Conservation (phyloP, 2,797 vertebrate species). For the Phoebastria nigripes region DNA sequence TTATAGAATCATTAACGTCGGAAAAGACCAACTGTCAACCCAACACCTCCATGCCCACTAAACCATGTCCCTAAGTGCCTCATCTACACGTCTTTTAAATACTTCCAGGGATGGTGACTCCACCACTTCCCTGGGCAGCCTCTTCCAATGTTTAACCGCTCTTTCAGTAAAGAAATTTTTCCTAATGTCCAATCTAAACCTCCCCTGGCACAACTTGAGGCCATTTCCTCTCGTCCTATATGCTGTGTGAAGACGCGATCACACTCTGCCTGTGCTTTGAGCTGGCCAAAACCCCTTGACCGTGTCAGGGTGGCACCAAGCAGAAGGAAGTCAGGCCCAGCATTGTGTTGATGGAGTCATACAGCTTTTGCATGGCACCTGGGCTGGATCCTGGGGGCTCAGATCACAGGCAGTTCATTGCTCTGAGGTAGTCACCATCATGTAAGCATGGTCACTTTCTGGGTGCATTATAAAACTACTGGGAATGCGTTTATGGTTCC, state of each 20-base stretch:
- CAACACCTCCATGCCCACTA: too few species aligned
- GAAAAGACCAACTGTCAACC: too few species aligned
- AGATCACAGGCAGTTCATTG: neutral
- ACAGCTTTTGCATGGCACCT: neutral
- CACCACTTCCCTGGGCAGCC: too few species aligned
- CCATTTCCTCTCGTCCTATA: too few species aligned
- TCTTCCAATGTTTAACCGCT: too few species aligned
- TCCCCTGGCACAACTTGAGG: too few species aligned
- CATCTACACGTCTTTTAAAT: too few species aligned
- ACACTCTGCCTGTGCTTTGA: neutral
- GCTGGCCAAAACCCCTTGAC: neutral
- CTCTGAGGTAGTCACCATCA: neutral
- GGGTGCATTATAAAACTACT: neutral
- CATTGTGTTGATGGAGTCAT: neutral
- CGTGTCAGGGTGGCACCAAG: neutral
- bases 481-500: neutral
- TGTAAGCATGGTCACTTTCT: neutral
- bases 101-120: too few species aligned
- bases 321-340: neutral
- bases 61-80: too few species aligned
- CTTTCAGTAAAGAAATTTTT: too few species aligned
- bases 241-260: neutral
- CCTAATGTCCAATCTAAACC: too few species aligned
- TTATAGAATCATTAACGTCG: too few species aligned
- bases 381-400: neutral